Evolutionary conservation across 1,140 invertebrate species (phyloP).

Genomic region (Amyelois transitella): DNA sequence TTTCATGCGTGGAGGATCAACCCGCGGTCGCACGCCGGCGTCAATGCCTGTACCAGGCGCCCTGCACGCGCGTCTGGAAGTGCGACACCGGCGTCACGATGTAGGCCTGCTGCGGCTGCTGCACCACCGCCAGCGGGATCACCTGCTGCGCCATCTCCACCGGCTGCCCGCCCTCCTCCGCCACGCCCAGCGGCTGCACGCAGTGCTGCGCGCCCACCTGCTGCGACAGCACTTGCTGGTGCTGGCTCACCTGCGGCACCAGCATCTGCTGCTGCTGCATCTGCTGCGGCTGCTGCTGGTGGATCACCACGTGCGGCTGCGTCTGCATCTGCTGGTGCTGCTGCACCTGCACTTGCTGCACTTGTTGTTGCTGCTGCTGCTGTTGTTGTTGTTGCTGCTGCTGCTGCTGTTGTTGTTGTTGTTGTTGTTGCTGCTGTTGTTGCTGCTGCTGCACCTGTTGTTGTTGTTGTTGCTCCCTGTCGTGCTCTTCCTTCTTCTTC

Average conservation of each 20-base stretch:
- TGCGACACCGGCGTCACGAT: conserved; percentile 78
- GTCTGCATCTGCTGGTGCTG: conserved; percentile 67
- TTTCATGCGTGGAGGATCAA: conserved; percentile 24
- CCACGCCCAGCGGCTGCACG: conserved; percentile 67
- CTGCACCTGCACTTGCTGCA: conserved; percentile 40
- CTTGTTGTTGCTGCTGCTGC: conserved; percentile 55
- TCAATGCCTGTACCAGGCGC: conserved; percentile 73
- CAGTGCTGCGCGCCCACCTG: conserved; percentile 66
- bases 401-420: conserved; percentile 54
- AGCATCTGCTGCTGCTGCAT: conserved; percentile 69
- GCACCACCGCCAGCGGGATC: conserved; percentile 77
- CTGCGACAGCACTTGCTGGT: conserved; percentile 52
- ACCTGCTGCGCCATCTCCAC: conserved; percentile 78
- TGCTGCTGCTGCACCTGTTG: conserved; percentile 57
- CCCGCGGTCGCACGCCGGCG: conserved; percentile 12
- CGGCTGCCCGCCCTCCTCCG: conserved; percentile 63
- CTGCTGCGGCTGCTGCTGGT: conserved; percentile 67
- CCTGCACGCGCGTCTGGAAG: conserved; percentile 71
- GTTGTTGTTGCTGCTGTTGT: conserved; percentile 53
- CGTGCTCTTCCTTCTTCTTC: conserved; percentile 66
- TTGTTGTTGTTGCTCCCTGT: conserved; percentile 57
- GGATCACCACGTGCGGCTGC: conserved; percentile 65
- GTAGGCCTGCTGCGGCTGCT: conserved; percentile 76
- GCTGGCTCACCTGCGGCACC: conserved; percentile 63
- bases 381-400: conserved; percentile 43